Conservation (phyloP, 2,797 vertebrate species). For the Parotocinclus haroldoi region DNA sequence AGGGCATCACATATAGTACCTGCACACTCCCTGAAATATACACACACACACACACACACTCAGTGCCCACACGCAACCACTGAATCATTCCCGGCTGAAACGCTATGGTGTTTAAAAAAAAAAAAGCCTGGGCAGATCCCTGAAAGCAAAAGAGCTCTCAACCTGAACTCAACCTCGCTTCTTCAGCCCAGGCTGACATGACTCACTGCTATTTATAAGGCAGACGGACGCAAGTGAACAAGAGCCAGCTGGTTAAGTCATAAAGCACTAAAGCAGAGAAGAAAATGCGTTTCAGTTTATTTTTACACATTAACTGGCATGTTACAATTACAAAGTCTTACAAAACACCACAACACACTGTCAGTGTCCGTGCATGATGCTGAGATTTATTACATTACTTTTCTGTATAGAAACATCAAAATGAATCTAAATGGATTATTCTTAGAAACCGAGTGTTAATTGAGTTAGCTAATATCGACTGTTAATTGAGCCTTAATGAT, state of each 20-base stretch:
- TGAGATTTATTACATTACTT: too few relatives aligned
- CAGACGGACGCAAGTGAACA: slow-evolving; percentile 28
- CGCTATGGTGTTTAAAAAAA: slow-evolving; percentile 32
- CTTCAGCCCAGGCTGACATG: slow-evolving; percentile 39
- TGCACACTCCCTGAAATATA: slow-evolving; percentile 16
- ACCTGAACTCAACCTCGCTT: slow-evolving; percentile 30
- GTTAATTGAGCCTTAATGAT: too few relatives aligned
- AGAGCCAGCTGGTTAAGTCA: slow-evolving; percentile 22
- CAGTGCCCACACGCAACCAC: background rate
- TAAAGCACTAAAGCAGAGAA: slow-evolving; percentile 9
- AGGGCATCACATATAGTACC: background rate
- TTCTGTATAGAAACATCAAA: too few relatives aligned
- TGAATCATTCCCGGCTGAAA: slow-evolving; percentile 46
- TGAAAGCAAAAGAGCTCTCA: slow-evolving; percentile 27
- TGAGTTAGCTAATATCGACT: too few relatives aligned
- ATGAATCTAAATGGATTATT: too few relatives aligned
- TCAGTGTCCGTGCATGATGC: too few relatives aligned
- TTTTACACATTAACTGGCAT: too few relatives aligned
- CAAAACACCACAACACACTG: too few relatives aligned
- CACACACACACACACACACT: slow-evolving; percentile 4
- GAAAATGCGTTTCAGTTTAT: too few relatives aligned
- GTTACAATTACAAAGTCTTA: too few relatives aligned
- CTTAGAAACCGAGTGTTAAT: too few relatives aligned
- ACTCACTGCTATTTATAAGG: slow-evolving; percentile 51
- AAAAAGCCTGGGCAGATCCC: slow-evolving; percentile 28